Percentiles rank a stretch among this genome's conserved stretches.
Conservation (phyloP, 2,888 invertebrate species). For the Siphlonurus alternatus region DNA sequence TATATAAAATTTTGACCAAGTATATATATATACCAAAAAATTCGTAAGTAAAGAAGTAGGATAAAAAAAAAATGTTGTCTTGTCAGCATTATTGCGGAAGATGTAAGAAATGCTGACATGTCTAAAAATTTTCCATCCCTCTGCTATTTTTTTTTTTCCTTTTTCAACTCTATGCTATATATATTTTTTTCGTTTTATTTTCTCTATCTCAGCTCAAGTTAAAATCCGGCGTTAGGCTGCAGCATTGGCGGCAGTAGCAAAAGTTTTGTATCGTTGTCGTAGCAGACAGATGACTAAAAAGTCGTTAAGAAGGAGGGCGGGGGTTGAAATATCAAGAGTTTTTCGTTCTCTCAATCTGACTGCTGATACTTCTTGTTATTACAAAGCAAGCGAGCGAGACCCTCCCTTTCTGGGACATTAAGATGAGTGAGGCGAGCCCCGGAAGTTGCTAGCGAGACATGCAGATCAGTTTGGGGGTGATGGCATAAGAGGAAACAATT, state of each 20-base stretch:
- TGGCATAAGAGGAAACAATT: no score
- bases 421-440: background rate
- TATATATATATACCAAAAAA: background rate
- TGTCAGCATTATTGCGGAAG: background rate
- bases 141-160: background rate
- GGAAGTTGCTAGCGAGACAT: background rate
- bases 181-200: background rate
- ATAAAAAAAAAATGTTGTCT: background rate
- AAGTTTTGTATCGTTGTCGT: background rate
- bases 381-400: no score
- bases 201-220: background rate
- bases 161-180: background rate
- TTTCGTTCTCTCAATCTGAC: no score
- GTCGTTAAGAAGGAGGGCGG: background rate
- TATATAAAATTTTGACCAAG: background rate
- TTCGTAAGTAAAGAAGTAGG: background rate
- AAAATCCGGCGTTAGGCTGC: background rate
- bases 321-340: background rate
- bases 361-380: no score
- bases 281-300: background rate
- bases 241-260: no score
- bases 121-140: background rate
- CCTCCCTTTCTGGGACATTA: background rate
- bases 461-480: background rate
- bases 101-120: background rate